These are phyloP conservation scores for Pterostichus niger DNA, from an alignment of 2,888 invertebrate genomes.

Conservation along the genomic window DNA sequence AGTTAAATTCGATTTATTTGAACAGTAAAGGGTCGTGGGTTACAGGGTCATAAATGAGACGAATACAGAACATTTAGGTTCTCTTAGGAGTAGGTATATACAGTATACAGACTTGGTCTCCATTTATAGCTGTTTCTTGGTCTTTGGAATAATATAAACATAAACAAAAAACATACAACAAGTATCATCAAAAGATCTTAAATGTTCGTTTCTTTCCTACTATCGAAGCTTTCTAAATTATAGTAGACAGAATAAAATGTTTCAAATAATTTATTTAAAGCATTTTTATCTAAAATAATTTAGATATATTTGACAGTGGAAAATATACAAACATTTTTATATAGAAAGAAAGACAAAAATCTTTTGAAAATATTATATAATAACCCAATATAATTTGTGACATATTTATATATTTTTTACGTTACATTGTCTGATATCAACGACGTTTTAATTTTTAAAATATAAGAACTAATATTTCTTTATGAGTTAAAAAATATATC, in stretches of 20 bases:
- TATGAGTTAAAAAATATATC: too few species aligned
- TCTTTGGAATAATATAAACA: slow-evolving; percentile 54
- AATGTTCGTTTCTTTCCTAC: too few species aligned
- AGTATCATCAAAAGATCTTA: slow-evolving; percentile 2
- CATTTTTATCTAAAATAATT: too few species aligned
- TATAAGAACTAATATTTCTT: too few species aligned
- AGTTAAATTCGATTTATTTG: slow-evolving; percentile 61
- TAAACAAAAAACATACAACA: slow-evolving; percentile 22
- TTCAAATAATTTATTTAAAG: too few species aligned
- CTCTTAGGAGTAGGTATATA: slow-evolving; percentile 51
- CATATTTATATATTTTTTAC: neutral
- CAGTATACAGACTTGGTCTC: slow-evolving; percentile 64
- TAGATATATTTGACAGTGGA: too few species aligned
- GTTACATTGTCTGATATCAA: neutral
- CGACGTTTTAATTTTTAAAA: neutral
- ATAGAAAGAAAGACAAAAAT: neutral
- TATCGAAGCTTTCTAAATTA: too few species aligned
- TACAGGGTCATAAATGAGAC: slow-evolving; percentile 57
- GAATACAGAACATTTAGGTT: slow-evolving; percentile 44
- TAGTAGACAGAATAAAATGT: too few species aligned
- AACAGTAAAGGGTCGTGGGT: slow-evolving; percentile 53
- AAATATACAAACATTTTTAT: neutral
- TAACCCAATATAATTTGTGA: neutral
- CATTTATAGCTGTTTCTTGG: slow-evolving; percentile 54
- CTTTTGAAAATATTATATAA: neutral